These are phyloP conservation scores for Bergia puertoricense DNA, from an alignment of 92 coral and sea anemone genomes.

Conservation along the genomic window DNA sequence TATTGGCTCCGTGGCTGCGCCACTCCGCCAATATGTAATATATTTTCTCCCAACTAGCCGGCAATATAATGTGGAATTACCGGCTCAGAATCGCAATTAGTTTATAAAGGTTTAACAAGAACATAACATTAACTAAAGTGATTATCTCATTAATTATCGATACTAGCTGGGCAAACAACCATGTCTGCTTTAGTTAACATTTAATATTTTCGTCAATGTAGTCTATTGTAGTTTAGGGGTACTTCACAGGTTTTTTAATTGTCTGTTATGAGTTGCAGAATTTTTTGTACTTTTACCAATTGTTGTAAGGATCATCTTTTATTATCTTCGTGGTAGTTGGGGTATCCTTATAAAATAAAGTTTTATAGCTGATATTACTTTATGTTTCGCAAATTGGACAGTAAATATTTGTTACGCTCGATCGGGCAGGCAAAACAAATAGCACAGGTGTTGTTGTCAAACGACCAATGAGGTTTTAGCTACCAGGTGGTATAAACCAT, in stretches of 20 bases:
- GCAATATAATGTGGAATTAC: too few relatives aligned
- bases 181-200: background rate
- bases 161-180: background rate
- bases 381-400: background rate
- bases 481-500: conserved; percentile 23
- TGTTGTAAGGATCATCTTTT: background rate
- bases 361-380: too few relatives aligned
- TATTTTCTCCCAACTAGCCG: too few relatives aligned
- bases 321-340: background rate
- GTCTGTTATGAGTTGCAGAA: background rate
- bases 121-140: background rate
- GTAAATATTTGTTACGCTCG: background rate
- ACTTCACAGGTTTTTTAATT: background rate
- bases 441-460: background rate
- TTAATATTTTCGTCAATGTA: background rate
- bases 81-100: too few relatives aligned
- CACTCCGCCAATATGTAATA: too few relatives aligned
- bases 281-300: background rate
- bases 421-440: conserved; percentile 13
- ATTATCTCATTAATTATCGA: background rate
- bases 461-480: background rate
- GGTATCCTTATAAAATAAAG: background rate
- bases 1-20: too few relatives aligned
- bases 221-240: too few relatives aligned
- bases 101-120: background rate